Base-by-base conservation (phyloP, 1,140 invertebrate species). In the Mercenaria mercenaria region DNA sequence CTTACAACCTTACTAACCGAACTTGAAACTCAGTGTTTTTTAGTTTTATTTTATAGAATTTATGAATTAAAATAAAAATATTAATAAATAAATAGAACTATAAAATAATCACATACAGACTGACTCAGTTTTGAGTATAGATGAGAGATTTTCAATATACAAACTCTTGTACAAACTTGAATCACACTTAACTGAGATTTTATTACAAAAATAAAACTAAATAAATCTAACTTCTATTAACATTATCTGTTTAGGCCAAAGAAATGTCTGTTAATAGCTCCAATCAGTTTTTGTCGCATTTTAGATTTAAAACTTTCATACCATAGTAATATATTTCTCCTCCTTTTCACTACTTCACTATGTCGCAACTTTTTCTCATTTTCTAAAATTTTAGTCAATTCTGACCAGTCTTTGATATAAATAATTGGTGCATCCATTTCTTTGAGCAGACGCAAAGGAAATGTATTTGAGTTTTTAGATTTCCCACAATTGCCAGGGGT, bases 391-490 rank as follows among this genome's bases (percentile, higher is more conserved):
- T 89, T 84, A 11, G 92, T 91, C 39, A 97, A 93, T 76, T 95
- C 93, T 32, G 79, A 93, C 97, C 97, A 97, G 90, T 96, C 92
- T 93, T 96, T 96, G n/a, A 97, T 89, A 91, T 94, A 97, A 39
- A 97, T 96, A 32, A 97, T 89, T 41, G 97, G 97, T 41, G 97
- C 97, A 86, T 96, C 94, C 84, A 95, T 93, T 90, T 95, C 90
- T 93, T 97, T 97, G 34, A 97, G 93, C 32, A 97, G 92, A 37
- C 96, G 92, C 41, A 96, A 93, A n/a, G 96, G 96, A 74, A 93
- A 90, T 29, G 69, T 47, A 39, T 89, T 29, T n/a, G 94, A 94
- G n/a, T 80, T 37, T 43, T 84, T 89, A 8, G 92, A 94, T 67
- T 92, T 84, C 74, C 95, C 95, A 96, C 96, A 97, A 34, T 93